A percentile compares a stretch with the other conserved stretches of the same genome.
These are phyloP conservation scores for Epinotia demarniana DNA, from an alignment of 2,888 invertebrate genomes.

Conservation along the genomic window DNA sequence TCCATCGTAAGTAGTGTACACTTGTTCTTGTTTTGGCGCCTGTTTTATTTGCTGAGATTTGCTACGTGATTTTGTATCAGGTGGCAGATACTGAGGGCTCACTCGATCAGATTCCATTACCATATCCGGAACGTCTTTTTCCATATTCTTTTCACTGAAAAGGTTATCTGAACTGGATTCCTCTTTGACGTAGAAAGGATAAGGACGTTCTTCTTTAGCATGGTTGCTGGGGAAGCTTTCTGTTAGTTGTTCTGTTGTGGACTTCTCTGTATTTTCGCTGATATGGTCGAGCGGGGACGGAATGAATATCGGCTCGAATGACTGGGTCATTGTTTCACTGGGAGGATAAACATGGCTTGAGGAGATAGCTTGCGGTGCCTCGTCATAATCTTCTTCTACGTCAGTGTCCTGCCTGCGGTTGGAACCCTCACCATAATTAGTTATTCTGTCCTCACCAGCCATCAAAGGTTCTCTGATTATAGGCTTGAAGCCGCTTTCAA, in stretches of 20 bases:
- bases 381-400: slow-evolving; percentile 76
- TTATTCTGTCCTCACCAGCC: slow-evolving; percentile 82
- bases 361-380: slow-evolving; percentile 70
- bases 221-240: slow-evolving; percentile 75
- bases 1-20: slow-evolving; percentile 90
- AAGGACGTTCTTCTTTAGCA: slow-evolving; percentile 79
- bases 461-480: slow-evolving; percentile 86
- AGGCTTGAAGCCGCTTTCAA: slow-evolving; percentile 94
- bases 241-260: slow-evolving; percentile 60
- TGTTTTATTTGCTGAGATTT: slow-evolving; percentile 80
- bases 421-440: slow-evolving; percentile 61
- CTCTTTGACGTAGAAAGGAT: slow-evolving; percentile 78
- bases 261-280: slow-evolving; percentile 63
- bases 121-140: slow-evolving; percentile 82
- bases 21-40: slow-evolving; percentile 61
- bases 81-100: slow-evolving; percentile 90
- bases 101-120: slow-evolving; percentile 89
- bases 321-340: slow-evolving; percentile 84
- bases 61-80: slow-evolving; percentile 78
- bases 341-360: slow-evolving; percentile 69
- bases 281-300: slow-evolving; percentile 90
- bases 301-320: slow-evolving; percentile 92
- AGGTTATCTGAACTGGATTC: slow-evolving; percentile 67
- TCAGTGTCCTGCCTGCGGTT: slow-evolving; percentile 82
- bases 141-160: slow-evolving; percentile 74